These are phyloP conservation scores for Bergia puertoricense DNA, from an alignment of 92 coral and sea anemone genomes.

Conservation along the genomic window DNA sequence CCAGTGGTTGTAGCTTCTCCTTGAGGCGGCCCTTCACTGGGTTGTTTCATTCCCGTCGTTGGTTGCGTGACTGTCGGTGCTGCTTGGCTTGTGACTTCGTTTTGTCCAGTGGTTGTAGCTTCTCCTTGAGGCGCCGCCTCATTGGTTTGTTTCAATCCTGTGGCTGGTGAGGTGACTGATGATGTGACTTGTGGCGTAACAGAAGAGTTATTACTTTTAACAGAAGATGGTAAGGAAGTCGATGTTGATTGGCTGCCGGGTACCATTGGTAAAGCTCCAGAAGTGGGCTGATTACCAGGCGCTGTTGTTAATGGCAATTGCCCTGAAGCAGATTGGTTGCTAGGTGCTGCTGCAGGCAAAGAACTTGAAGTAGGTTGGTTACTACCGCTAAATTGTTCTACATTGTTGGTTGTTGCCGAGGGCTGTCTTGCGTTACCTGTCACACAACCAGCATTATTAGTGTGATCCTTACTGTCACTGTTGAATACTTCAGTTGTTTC, in stretches of 20 bases:
- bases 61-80: not conserved
- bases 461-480: not conserved
- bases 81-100: not conserved
- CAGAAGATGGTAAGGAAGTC: not conserved
- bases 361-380: not conserved
- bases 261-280: not conserved
- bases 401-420: not conserved
- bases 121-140: not conserved
- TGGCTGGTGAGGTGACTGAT: not conserved
- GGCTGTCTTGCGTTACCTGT: conserved; percentile 40
- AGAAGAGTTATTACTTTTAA: not conserved
- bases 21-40: not conserved
- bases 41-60: too few relatives aligned
- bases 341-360: not conserved
- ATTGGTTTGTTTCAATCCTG: not conserved
- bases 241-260: not conserved
- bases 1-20: not conserved
- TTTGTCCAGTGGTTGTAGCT: not conserved
- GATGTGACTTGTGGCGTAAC: not conserved
- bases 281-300: conserved; percentile 8
- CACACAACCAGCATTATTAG: conserved; percentile 23
- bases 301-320: not conserved
- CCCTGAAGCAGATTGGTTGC: not conserved
- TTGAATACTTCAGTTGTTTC: conserved; percentile 29
- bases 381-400: not conserved